Conservation (phyloP, 1,140 invertebrate genomes). For the Aleiodes sp. region DNA sequence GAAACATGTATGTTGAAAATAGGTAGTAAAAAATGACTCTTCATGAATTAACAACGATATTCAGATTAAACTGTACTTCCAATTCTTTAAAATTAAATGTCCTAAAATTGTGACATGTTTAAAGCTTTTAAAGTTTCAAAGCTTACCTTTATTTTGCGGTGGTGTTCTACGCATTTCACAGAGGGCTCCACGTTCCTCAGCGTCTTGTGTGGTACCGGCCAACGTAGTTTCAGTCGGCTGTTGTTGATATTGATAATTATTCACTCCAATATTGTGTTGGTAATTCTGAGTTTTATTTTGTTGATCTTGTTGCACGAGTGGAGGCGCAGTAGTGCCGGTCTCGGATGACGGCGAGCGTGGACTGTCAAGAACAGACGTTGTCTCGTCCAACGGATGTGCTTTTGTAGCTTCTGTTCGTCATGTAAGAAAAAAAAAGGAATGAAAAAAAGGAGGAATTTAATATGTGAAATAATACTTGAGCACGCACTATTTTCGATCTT, state of each 20-base stretch:
- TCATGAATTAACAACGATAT: too few species aligned
- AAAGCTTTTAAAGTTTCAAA: too few species aligned
- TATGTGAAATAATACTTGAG: too few species aligned
- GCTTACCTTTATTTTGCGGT: constrained; percentile 62
- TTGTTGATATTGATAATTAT: constrained; percentile 39
- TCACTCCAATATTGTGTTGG: constrained; percentile 21
- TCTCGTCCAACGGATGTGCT: constrained; percentile 44
- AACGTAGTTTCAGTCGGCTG: constrained; percentile 37
- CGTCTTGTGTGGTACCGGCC: constrained; percentile 40
- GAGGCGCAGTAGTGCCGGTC: constrained; percentile 30
- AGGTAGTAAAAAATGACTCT: too few species aligned
- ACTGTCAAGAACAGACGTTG: constrained; percentile 23
- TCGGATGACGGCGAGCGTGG: constrained; percentile 39
- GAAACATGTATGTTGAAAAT: too few species aligned
- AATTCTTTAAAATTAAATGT: not conserved
- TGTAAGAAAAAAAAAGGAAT: not conserved
- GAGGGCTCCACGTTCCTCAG: constrained; percentile 54
- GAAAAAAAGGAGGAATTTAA: too few species aligned
- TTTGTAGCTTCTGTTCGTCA: constrained; percentile 40
- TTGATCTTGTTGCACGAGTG: constrained; percentile 38
- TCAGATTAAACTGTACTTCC: too few species aligned
- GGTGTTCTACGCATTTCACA: constrained; percentile 65
- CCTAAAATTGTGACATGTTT: not conserved
- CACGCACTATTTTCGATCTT: too few species aligned
- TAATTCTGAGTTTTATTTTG: constrained; percentile 34